phyloP scores from a whole-genome alignment of 2,888 invertebrate species.

The Carabus problematicus region DNA sequence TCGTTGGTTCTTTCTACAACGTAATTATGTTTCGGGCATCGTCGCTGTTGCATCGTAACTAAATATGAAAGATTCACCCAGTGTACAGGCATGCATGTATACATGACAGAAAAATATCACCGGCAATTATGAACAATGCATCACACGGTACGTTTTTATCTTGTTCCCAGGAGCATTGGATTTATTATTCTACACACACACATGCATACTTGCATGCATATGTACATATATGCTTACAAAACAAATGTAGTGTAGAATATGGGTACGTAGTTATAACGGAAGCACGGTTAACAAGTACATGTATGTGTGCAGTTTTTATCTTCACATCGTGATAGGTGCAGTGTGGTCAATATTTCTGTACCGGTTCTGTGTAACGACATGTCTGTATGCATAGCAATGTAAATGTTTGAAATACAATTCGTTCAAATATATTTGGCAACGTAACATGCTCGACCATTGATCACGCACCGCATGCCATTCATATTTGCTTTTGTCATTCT shows the following conservation, averaged over 20 bases:
- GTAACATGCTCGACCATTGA: slow-evolving; percentile 11
- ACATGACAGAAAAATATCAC: slow-evolving; percentile 40
- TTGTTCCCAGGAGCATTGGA: slow-evolving; percentile 1
- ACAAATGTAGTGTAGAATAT: no score
- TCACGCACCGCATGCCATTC: slow-evolving; percentile 27
- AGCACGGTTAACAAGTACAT: no score
- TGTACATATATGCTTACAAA: neutral
- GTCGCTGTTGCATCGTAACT: neutral
- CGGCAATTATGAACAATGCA: slow-evolving; percentile 37
- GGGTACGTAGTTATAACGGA: no score
- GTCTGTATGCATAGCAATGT: slow-evolving; percentile 11
- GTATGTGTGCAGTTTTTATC: neutral
- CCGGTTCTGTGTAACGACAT: slow-evolving; percentile 4
- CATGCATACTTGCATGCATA: neutral
- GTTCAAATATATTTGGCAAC: slow-evolving; percentile 32
- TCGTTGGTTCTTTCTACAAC: neutral
- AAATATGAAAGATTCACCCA: neutral
- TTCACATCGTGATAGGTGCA: no score
- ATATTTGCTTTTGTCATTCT: slow-evolving; percentile 32
- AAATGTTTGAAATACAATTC: slow-evolving; percentile 27
- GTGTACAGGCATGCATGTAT: neutral
- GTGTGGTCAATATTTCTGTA: slow-evolving; percentile 11
- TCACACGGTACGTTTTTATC: slow-evolving; percentile 15
- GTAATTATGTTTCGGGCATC: slow-evolving; percentile 10
- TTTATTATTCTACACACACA: neutral